Evolutionary conservation across 2,797 vertebrate genomes (phyloP).

Genomic region (Hypotaenidia philippensis): DNA sequence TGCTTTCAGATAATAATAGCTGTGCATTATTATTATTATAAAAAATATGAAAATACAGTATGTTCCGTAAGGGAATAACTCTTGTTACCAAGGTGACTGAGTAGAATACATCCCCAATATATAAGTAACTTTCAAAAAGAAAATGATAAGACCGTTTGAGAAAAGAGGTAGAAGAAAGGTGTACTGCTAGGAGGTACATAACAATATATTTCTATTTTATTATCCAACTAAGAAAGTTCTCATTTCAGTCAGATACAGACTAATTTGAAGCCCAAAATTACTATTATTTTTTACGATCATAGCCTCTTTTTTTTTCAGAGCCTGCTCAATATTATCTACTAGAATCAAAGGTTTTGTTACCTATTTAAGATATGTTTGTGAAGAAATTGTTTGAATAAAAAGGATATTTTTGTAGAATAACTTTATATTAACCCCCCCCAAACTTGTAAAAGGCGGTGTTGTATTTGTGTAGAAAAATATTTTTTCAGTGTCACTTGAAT

Average conservation of each 20-base stretch:
- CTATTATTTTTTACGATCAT: neutral
- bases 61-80: constrained; percentile 19
- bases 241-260: neutral
- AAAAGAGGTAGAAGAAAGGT: neutral
- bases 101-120: neutral
- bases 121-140: constrained; percentile 21
- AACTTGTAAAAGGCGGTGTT: neutral
- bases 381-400: neutral
- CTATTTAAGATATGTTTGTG: neutral
- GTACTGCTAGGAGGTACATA: neutral
- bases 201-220: neutral
- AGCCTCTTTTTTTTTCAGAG: neutral
- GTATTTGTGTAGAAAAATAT: neutral
- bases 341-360: neutral
- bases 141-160: neutral
- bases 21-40: neutral
- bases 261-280: neutral
- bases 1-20: constrained; percentile 26
- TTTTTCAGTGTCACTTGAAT: neutral
- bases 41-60: constrained; percentile 7
- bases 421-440: neutral
- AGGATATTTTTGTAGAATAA: neutral
- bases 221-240: neutral
- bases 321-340: neutral
- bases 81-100: constrained; percentile 57